These are phyloP conservation scores for Anagrus nilaparvatae DNA, from an alignment of 1,140 invertebrate species.

Conservation along the genomic window DNA sequence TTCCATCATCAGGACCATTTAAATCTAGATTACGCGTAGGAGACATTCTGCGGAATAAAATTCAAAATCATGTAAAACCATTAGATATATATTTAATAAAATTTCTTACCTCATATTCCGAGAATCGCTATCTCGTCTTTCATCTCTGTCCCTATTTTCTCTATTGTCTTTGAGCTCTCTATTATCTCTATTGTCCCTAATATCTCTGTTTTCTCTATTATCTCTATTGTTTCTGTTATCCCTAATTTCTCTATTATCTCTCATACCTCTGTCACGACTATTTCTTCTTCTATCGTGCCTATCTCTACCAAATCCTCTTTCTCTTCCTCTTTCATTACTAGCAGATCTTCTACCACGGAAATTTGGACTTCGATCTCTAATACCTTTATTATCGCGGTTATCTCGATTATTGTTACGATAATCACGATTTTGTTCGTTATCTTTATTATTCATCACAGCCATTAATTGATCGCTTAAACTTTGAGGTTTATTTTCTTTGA, in stretches of 20 bases:
- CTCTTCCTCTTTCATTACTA: constrained; percentile 29
- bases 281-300: constrained; percentile 29
- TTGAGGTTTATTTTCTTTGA: constrained; percentile 21
- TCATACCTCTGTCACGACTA: constrained; percentile 19
- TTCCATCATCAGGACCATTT: constrained; percentile 14
- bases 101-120: constrained; percentile 8
- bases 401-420: too few relatives aligned
- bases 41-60: background rate
- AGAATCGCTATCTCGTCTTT: constrained; percentile 15
- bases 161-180: too few relatives aligned
- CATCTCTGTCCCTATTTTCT: constrained; percentile 15
- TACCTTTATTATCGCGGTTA: constrained; percentile 7
- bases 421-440: constrained; percentile 17
- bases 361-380: constrained; percentile 26
- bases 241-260: constrained; percentile 17
- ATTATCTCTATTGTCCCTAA: constrained; percentile 11
- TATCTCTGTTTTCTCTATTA: constrained; percentile 14
- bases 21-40: too few relatives aligned
- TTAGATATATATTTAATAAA: background rate
- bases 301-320: constrained; percentile 37
- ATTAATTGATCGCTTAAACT: constrained; percentile 35
- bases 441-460: constrained; percentile 36
- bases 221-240: constrained; percentile 17
- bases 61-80: background rate
- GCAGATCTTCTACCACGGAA: constrained; percentile 27